Percentiles rank a stretch among this genome's conserved stretches.
phyloP scores from a whole-genome alignment of 2,888 invertebrate genomes.

The Erebia ligea region DNA sequence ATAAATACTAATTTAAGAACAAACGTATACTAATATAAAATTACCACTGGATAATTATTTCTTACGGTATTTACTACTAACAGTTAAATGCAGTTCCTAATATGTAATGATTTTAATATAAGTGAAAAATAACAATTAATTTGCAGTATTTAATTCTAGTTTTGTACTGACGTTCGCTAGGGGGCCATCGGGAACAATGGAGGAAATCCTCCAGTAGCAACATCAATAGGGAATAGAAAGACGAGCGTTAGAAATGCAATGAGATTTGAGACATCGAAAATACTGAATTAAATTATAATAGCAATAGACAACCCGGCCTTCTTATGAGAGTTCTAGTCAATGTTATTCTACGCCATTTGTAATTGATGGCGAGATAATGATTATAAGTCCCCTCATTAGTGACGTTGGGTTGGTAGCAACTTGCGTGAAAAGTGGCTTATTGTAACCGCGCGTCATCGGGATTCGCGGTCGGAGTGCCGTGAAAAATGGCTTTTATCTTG shows the following conservation, averaged over 20 bases:
- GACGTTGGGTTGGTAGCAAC: slow-evolving; percentile 60
- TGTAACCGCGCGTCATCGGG: slow-evolving; percentile 49
- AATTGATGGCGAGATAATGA: slow-evolving; percentile 41
- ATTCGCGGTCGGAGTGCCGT: slow-evolving; percentile 44
- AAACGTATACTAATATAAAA: slow-evolving; percentile 34
- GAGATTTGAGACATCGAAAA: slow-evolving; percentile 62
- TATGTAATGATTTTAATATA: slow-evolving; percentile 62
- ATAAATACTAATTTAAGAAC: slow-evolving; percentile 39
- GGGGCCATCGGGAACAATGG: slow-evolving; percentile 49
- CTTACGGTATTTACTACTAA: slow-evolving; percentile 52
- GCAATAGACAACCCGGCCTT: slow-evolving; percentile 61
- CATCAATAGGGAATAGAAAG: slow-evolving; percentile 26
- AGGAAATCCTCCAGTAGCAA: slow-evolving; percentile 28
- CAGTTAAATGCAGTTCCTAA: slow-evolving; percentile 78
- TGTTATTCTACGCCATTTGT: slow-evolving; percentile 32
- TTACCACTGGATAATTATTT: slow-evolving; percentile 39
- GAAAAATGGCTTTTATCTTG: slow-evolving; percentile 4
- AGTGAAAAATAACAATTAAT: slow-evolving; percentile 64
- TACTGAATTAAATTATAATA: slow-evolving; percentile 45
- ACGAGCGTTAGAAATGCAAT: slow-evolving; percentile 56
- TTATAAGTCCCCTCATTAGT: slow-evolving; percentile 55
- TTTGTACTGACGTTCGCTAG: slow-evolving; percentile 55
- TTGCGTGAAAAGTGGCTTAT: slow-evolving; percentile 49
- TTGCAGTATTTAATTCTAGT: slow-evolving; percentile 58
- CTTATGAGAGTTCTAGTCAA: slow-evolving; percentile 55